phyloP scores from a whole-genome alignment of 2,888 invertebrate genomes.

The Peribatodes rhomboidaria region DNA sequence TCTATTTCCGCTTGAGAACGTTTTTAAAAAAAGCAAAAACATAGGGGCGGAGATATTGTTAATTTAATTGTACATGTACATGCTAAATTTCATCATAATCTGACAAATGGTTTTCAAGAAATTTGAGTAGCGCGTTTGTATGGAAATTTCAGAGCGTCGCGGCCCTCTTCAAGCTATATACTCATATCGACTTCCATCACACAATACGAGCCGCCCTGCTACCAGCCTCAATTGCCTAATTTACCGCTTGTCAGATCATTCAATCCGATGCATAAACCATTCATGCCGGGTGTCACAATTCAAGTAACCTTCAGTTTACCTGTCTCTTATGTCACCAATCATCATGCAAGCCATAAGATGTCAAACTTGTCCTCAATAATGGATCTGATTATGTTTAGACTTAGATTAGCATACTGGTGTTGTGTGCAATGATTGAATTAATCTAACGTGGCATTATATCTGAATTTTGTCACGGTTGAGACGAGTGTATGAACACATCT shows the following conservation, averaged over 20 bases:
- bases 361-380: slow-evolving; percentile 30
- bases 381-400: slow-evolving; percentile 25
- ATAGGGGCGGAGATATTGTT: too few species aligned
- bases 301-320: slow-evolving; percentile 29
- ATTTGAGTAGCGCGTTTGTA: too few species aligned
- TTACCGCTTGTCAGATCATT: slow-evolving; percentile 16
- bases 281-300: slow-evolving; percentile 29
- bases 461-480: neutral
- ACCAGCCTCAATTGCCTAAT: slow-evolving; percentile 11
- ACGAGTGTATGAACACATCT: neutral
- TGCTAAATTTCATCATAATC: too few species aligned
- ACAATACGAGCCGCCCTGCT: neutral
- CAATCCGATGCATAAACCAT: slow-evolving; percentile 24
- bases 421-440: slow-evolving; percentile 22
- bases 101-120: too few species aligned
- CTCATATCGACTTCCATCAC: too few species aligned
- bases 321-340: slow-evolving; percentile 32
- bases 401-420: slow-evolving; percentile 34
- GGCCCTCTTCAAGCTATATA: too few species aligned
- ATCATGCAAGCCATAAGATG: slow-evolving; percentile 28
- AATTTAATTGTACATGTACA: too few species aligned
- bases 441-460: slow-evolving; percentile 1
- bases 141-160: too few species aligned
- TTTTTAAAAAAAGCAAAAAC: too few species aligned
- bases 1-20: too few species aligned